Conservation (phyloP, 2,113 vertebrate species). For the Tragulus kanchil region DNA sequence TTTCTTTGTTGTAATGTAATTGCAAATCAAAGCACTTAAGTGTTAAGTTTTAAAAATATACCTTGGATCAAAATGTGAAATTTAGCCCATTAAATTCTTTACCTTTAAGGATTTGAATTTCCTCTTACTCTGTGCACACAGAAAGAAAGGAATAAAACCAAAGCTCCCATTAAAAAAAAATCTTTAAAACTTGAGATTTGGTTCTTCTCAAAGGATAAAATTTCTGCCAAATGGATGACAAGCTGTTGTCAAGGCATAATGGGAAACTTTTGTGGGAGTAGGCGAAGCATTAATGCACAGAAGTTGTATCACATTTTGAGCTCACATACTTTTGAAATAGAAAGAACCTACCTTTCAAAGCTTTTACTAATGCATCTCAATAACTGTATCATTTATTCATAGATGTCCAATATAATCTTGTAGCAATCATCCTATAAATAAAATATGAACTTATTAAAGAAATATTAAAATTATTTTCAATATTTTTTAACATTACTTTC, state of each 20-base stretch:
- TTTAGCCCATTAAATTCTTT: slow-evolving; percentile 9
- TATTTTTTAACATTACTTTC: not conserved
- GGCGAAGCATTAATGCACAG: slow-evolving; percentile 7
- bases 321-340: slow-evolving; percentile 16
- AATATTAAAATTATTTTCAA: not conserved
- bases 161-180: slow-evolving; percentile 51
- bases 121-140: not conserved
- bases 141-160: not conserved
- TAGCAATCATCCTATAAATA: not conserved
- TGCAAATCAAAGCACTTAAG: not conserved
- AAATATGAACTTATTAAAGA: slow-evolving; percentile 51
- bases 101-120: slow-evolving; percentile 12
- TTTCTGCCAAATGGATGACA: slow-evolving; percentile 78
- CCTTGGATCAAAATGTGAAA: slow-evolving; percentile 26
- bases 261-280: slow-evolving; percentile 54
- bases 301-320: slow-evolving; percentile 13
- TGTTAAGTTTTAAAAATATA: slow-evolving; percentile 10
- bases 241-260: slow-evolving; percentile 65
- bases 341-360: slow-evolving; percentile 43
- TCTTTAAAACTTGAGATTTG: slow-evolving; percentile 67
- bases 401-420: not conserved
- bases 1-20: not conserved
- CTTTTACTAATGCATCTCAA: not conserved
- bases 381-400: not conserved
- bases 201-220: slow-evolving; percentile 77